Evolutionary conservation across 2,888 invertebrate species (phyloP).

Genomic region (Rotaria macrura): DNA sequence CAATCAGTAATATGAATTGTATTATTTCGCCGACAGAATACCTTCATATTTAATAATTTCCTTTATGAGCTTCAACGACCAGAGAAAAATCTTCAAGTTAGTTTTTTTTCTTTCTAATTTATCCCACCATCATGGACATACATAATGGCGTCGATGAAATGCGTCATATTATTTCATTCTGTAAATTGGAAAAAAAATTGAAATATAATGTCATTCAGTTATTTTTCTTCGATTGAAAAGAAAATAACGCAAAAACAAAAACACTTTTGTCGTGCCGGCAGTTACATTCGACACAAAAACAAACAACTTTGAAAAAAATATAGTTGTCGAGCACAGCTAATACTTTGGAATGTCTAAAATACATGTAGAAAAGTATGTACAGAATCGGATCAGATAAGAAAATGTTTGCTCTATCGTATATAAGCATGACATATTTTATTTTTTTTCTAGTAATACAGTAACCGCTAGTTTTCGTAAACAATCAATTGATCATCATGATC

Average conservation of each 20-base stretch:
- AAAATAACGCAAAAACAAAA: no score
- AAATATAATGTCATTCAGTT: no score
- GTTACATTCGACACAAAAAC: no score
- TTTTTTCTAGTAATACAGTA: background rate
- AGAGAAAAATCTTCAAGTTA: background rate
- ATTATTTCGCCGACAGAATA: background rate
- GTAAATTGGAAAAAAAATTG: no score
- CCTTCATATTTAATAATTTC: background rate
- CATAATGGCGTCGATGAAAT: background rate
- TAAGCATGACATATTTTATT: no score
- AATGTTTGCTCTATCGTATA: no score
- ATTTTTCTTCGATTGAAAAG: no score
- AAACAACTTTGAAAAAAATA: no score
- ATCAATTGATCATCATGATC: background rate
- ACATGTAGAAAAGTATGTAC: background rate
- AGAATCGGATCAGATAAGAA: background rate
- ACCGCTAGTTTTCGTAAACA: background rate
- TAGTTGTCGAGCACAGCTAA: no score
- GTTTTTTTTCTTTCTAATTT: background rate
- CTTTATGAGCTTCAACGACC: background rate
- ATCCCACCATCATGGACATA: background rate
- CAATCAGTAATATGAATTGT: background rate
- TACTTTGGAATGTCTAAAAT: background rate
- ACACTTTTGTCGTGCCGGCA: no score
- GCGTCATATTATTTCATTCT: background rate